Evolutionary conservation across 2,797 vertebrate genomes (phyloP).

Genomic region (Rhabdomys pumilio): DNA sequence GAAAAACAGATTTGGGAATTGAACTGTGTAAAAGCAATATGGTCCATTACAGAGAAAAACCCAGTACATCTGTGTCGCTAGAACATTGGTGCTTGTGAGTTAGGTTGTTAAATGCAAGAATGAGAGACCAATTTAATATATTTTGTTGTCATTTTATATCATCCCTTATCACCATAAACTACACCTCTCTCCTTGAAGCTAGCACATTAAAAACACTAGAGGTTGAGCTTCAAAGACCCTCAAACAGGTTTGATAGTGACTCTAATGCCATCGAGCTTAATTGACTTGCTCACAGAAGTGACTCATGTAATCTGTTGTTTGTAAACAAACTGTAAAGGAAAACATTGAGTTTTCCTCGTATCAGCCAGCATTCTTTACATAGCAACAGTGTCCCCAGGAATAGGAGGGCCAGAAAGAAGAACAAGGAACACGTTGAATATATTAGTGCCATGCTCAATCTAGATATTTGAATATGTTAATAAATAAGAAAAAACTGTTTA

Average conservation of each 20-base stretch:
- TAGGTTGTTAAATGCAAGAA: slow-evolving; percentile 81
- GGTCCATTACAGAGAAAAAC: slow-evolving; percentile 75
- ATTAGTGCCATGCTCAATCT: background rate
- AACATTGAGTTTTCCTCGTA: slow-evolving; percentile 30
- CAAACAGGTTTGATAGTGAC: background rate
- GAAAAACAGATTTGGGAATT: slow-evolving; percentile 81
- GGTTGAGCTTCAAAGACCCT: slow-evolving; percentile 46
- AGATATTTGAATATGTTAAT: background rate
- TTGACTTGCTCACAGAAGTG: background rate
- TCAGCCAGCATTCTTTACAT: background rate
- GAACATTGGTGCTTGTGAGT: slow-evolving; percentile 83
- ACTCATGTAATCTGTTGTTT: background rate
- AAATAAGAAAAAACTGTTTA: slow-evolving; percentile 19
- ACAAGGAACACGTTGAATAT: background rate
- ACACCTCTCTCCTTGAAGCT: slow-evolving; percentile 51
- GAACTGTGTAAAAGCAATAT: slow-evolving; percentile 85
- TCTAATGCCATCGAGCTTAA: background rate
- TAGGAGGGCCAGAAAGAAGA: background rate
- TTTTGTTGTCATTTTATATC: slow-evolving; percentile 68
- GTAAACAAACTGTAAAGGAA: background rate
- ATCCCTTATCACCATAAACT: slow-evolving; percentile 39
- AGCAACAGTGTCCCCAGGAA: background rate
- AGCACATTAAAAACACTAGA: slow-evolving; percentile 23
- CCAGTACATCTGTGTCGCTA: slow-evolving; percentile 82
- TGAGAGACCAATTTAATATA: slow-evolving; percentile 61